Evolutionary conservation across 1,140 invertebrate genomes (phyloP), one percentile per base, ranked within the genome.

Genomic region (Eupeodes corollae): DNA sequence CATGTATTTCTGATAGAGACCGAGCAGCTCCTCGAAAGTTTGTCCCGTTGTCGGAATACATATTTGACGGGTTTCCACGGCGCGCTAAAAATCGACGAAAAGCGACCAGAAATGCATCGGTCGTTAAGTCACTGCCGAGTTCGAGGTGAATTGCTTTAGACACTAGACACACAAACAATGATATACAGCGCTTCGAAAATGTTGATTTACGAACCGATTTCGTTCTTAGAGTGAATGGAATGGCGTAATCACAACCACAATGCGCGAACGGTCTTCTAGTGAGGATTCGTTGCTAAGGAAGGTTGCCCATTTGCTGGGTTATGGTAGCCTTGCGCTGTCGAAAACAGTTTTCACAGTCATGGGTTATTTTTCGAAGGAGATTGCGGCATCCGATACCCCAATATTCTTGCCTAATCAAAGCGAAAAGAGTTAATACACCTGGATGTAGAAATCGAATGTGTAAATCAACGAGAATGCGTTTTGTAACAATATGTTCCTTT

Each of bases 111-210:
- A 70, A 68, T 5, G 52, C 55, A 34, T 59, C 53, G 1, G 58
- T 59, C 1, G 63, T 54, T 5, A 69, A 30, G 47, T 64, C 56
- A 2, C 44, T 51, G 51, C 68, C 60, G 55, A 50, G 51, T 68
- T 61, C 73, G 56, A 65, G 61, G 66, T 71, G 71, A 56, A 57
- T 67, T 57, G 64, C 63, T 67, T 55, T 70, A 63, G 54, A 59
- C 59, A 49, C 63, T 66, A 59, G 50, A 15, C 58, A 59, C 6
- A 56, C 52, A 21, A 59, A 63, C 2, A 59, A 42, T 16, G 46
- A 52, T 5, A 67, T 53, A 30, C 63, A 68, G 1, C 39, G 45
- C 33, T 60, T 69, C 9, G 50, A 53, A 14, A 49, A 32, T 18
- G 44, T 50, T 8, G 41, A 31, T 1, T 52, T 52, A 26, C 56